Evolutionary conservation across 2,797 vertebrate species (phyloP), one percentile per base, ranked within the genome.

Genomic region (Tamandua tetradactyla): DNA sequence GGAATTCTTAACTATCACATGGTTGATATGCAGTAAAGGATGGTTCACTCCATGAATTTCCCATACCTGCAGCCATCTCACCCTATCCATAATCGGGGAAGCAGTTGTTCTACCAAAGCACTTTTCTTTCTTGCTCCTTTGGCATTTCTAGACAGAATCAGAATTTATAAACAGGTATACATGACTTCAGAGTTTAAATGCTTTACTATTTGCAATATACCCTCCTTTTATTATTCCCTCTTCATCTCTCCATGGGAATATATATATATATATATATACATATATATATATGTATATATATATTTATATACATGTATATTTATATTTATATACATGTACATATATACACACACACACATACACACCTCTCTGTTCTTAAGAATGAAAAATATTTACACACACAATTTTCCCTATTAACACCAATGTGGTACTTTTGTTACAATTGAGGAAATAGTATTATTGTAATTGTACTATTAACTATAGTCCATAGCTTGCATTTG

Each of bases 21-120:
- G 47, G 42, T 30, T 82, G 17, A 82, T 64, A 71, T 57, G 25
- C 37, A 47, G 23, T 22, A 76, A 7, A 9, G 74, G 35, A 47
- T 8, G 74, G 74, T 32, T 66, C 25, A 20, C 15, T n/a, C 20
- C 20, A 62, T 25, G 25, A 27, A 52, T 68, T 30, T 32, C 49
- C 35, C 18, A 42, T 68, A 55, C 9, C 15, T 78, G 18, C 25
- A 78, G 17, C 12, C 22, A n/a, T 14, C 14, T 57, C 13, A 23
- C 30, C 17, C 40, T 44, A 5, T 42, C 68, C 35, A 4, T 30
- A 1, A 44, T 12, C 27, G 14, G 35, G 10, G 40, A 3, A 88
- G 2, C 1, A 91, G 49, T 1, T 0, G 30, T 18, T 64, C 37
- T 61, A n/a, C 17, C 4, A 14, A 52, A 6, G 1, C 1, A 32